Evolutionary conservation across 2,888 invertebrate genomes (phyloP).

Genomic region (Callimorpha dominula): DNA sequence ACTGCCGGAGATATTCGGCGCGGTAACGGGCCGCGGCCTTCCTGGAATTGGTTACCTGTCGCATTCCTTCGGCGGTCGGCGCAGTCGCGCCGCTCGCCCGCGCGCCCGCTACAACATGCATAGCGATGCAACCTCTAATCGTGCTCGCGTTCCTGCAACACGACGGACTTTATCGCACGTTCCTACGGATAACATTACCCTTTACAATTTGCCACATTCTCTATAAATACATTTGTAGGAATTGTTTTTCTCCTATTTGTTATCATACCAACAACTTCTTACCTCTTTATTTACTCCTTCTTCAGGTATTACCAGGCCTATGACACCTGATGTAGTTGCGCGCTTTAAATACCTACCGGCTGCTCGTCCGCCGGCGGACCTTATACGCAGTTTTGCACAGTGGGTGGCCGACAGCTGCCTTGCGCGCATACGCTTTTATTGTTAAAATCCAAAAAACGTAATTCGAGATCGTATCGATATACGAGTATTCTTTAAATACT

Average conservation of each 20-base stretch:
- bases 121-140: constrained; percentile 72
- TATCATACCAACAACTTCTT: background rate
- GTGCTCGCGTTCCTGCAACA: constrained; percentile 59
- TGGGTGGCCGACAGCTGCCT: too few relatives aligned
- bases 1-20: constrained; percentile 86
- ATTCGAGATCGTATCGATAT: too few relatives aligned
- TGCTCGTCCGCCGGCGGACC: too few relatives aligned
- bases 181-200: constrained; percentile 37
- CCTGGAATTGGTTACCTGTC: constrained; percentile 87
- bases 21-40: constrained; percentile 86
- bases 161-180: constrained; percentile 47
- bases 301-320: too few relatives aligned
- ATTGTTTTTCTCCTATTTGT: background rate
- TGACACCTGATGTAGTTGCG: too few relatives aligned
- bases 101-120: constrained; percentile 55
- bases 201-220: constrained; percentile 30
- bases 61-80: constrained; percentile 82
- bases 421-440: too few relatives aligned
- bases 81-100: constrained; percentile 61
- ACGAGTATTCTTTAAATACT: too few relatives aligned
- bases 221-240: constrained; percentile 23
- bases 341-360: too few relatives aligned
- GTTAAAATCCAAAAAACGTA: too few relatives aligned
- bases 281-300: background rate
- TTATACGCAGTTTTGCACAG: too few relatives aligned